Evolutionary conservation across 2,797 vertebrate species (phyloP).

Genomic region (Pantherophis vulpinus): DNA sequence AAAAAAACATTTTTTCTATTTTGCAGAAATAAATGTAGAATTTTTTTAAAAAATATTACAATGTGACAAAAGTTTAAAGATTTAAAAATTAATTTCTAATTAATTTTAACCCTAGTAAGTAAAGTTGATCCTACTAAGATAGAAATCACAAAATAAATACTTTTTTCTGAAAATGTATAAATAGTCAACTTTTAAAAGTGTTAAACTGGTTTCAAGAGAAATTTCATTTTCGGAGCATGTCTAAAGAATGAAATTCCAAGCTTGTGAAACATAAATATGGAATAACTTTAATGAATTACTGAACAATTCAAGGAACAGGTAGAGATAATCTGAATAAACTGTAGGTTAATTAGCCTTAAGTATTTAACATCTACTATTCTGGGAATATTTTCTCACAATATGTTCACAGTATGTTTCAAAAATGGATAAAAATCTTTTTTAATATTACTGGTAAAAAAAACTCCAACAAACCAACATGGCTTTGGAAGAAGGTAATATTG

Average conservation of each 20-base stretch:
- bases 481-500: background rate
- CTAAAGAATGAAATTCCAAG: background rate
- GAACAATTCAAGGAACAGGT: background rate
- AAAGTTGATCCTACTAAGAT: background rate
- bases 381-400: background rate
- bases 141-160: background rate
- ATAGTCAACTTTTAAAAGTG: background rate
- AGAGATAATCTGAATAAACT: background rate
- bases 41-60: background rate
- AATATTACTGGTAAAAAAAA: background rate
- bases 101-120: background rate
- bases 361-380: background rate
- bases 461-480: background rate
- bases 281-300: background rate
- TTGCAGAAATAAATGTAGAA: background rate
- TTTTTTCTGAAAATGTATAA: background rate
- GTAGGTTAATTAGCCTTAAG: no score
- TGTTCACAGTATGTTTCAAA: background rate
- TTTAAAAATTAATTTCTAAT: background rate
- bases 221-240: background rate
- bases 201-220: background rate
- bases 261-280: background rate
- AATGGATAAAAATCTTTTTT: background rate
- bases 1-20: background rate
- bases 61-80: background rate